Evolutionary conservation across 2,888 invertebrate species (phyloP).

Genomic region (Cactoblastis cactorum): DNA sequence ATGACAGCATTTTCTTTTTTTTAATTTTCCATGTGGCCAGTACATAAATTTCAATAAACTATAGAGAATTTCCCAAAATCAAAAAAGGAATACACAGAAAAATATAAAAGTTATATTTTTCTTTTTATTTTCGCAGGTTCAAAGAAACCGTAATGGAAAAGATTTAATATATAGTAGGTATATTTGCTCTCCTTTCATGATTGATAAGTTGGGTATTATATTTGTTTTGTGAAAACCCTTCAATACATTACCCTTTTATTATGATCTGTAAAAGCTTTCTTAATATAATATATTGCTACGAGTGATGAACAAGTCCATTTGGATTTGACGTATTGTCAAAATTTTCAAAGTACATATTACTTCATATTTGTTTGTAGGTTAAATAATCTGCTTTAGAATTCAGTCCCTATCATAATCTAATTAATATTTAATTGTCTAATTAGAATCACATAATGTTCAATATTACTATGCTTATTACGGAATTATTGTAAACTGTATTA

Average conservation of each 20-base stretch:
- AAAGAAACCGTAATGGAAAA: neutral
- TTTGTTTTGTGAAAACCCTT: neutral
- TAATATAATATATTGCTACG: neutral
- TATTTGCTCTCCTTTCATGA: neutral
- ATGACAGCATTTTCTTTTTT: too few species aligned
- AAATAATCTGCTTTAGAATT: too few species aligned
- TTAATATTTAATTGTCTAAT: too few species aligned
- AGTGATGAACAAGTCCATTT: too few species aligned
- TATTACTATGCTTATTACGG: too few species aligned
- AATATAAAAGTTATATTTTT: neutral
- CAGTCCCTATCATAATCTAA: too few species aligned
- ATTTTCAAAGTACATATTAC: neutral
- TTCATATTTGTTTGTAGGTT: too few species aligned
- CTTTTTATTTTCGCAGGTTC: neutral
- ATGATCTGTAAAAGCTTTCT: neutral
- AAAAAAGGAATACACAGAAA: neutral
- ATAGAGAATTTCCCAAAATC: neutral
- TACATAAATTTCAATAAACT: too few species aligned
- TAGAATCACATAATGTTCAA: too few species aligned
- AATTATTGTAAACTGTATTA: too few species aligned
- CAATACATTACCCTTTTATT: neutral
- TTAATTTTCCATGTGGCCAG: too few species aligned
- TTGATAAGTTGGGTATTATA: neutral
- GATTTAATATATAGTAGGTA: neutral
- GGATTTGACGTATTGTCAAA: neutral